A percentile compares a stretch with the other conserved stretches of the same genome.
Conservation (phyloP, 1,140 invertebrate species). For the Prorops nasuta region DNA sequence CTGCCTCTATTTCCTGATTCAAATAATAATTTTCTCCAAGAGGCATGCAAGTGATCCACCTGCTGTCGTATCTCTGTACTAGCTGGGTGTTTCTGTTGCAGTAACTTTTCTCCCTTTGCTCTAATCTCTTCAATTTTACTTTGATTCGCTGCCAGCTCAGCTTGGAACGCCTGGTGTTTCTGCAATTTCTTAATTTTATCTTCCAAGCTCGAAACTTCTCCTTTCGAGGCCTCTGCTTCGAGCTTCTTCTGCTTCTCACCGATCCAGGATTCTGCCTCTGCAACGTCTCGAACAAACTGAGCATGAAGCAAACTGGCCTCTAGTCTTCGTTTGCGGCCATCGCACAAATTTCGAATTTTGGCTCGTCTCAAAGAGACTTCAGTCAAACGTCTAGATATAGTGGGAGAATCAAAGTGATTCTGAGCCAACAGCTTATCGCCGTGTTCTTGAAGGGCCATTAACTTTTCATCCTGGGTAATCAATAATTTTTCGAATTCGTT, state of each 20-base stretch:
- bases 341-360: slow-evolving; percentile 69
- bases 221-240: slow-evolving; percentile 69
- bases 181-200: slow-evolving; percentile 95
- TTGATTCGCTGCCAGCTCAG: slow-evolving; percentile 88
- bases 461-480: slow-evolving; percentile 83
- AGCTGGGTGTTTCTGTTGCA: slow-evolving; percentile 66
- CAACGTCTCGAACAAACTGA: slow-evolving; percentile 87
- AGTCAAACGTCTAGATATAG: slow-evolving; percentile 72
- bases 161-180: slow-evolving; percentile 97
- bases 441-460: slow-evolving; percentile 79
- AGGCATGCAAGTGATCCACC: slow-evolving; percentile 67
- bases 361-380: slow-evolving; percentile 71
- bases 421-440: slow-evolving; percentile 85
- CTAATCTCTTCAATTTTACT: slow-evolving; percentile 82
- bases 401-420: slow-evolving; percentile 90
- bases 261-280: slow-evolving; percentile 89
- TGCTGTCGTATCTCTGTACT: slow-evolving; percentile 75
- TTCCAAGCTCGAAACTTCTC: slow-evolving; percentile 74
- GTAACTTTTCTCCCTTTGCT: slow-evolving; percentile 67
- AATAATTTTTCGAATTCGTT: slow-evolving; percentile 88
- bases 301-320: slow-evolving; percentile 81
- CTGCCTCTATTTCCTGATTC: slow-evolving; percentile 73
- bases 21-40: slow-evolving; percentile 80
- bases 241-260: slow-evolving; percentile 90
- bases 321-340: slow-evolving; percentile 64